These are phyloP conservation scores for Eulemur coronatus DNA, from an alignment of 2,797 vertebrate genomes.

Conservation along the genomic window DNA sequence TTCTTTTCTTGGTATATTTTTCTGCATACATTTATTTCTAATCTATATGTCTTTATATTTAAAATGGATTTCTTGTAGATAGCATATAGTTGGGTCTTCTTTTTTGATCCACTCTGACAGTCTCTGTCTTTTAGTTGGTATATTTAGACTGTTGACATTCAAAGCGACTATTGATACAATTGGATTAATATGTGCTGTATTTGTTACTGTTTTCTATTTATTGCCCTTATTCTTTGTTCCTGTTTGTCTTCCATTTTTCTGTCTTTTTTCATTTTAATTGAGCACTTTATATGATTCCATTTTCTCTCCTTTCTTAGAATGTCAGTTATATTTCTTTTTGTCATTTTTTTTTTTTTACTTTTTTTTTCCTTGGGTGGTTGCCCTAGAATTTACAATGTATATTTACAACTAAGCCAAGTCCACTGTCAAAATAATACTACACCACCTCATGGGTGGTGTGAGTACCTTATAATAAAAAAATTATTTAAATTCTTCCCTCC, in stretches of 20 bases:
- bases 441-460: not conserved
- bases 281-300: not conserved
- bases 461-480: not conserved
- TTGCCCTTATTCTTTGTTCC: not conserved
- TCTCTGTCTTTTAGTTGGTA: not conserved
- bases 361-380: not conserved
- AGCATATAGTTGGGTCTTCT: not conserved
- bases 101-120: not conserved
- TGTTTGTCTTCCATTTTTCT: not conserved
- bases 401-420: not conserved
- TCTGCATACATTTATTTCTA: not conserved
- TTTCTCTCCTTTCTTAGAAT: not conserved
- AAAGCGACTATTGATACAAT: not conserved
- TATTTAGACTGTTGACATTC: not conserved
- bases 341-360: not conserved
- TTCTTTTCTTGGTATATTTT: not conserved
- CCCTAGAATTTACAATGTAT: not conserved
- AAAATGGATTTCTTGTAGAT: not conserved
- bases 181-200: not conserved
- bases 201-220: not conserved
- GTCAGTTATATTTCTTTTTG: not conserved
- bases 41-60: not conserved
- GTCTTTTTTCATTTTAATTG: not conserved
- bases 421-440: not conserved
- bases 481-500: not conserved